Evolutionary conservation across 2,113 vertebrate genomes (phyloP), one percentile per base, ranked within the genome.

Genomic region (Axis porcinus): DNA sequence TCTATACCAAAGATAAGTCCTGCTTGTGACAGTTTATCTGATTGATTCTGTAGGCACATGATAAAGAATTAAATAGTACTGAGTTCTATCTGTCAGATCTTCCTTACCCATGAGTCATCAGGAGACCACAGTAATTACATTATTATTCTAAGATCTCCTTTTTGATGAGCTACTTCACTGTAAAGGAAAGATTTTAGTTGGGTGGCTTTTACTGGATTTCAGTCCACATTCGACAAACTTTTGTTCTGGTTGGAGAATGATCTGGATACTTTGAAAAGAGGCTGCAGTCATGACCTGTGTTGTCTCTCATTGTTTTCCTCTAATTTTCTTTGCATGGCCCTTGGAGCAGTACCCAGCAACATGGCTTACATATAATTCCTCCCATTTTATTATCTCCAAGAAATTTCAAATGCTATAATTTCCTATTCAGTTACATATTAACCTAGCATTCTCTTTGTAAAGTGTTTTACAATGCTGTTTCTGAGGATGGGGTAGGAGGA

Each of bases 151-250:
- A 97, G 95, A 52, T 78, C 19, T 15, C 17, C 28, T 36, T 86
- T 97, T 79, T 82, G 90, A 96, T 92, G 54, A 97, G 45, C 88
- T 82, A 16, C 0, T 10, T 40, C 83, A 45, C 79, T 23, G 25
- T 12, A 17, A 45, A 95, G 70, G 30, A 94, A 96, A 93, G 60
- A 28, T 89, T 97, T 86, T 94, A 90, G 74, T 70, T 89, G 0
- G 0, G 52, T 79, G 30, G n/a, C 62, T 96, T 97, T 97, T 97
- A 87, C 91, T 78, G 88, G 74, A 97, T 98, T 98, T 85, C 25
- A 84, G 67, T 81, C 94, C 86, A 14, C 93, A 74, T 97, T 97
- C 89, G 78, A 96, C 55, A 96, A 62, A 97, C 60, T 33, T 45
- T 13, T 60, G 19, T 92, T 97, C 2, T 95, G 50, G 7, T 91